phyloP scores from a whole-genome alignment of 1,140 invertebrate genomes.

The Cotesia glomerata region DNA sequence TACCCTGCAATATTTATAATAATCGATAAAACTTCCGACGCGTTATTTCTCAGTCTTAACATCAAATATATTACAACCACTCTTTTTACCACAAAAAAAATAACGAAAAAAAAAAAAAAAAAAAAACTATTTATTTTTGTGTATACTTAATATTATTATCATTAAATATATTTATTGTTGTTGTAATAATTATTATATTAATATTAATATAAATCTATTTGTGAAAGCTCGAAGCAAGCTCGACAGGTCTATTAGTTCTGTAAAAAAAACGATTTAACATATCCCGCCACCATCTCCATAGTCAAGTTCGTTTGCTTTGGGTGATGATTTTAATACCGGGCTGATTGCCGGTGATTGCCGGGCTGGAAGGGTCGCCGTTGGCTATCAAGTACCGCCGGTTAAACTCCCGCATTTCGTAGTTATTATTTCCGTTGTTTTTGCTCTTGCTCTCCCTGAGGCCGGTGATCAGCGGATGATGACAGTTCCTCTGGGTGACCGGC shows the following conservation, averaged over 20 bases:
- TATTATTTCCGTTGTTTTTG: constrained; percentile 77
- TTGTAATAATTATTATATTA: neutral
- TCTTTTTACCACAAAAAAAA: too few species aligned
- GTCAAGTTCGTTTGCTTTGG: constrained; percentile 59
- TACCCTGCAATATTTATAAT: too few species aligned
- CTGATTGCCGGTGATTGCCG: constrained; percentile 29
- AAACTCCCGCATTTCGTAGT: constrained; percentile 76
- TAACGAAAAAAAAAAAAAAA: too few species aligned
- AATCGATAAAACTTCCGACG: too few species aligned
- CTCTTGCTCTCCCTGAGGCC: constrained; percentile 64
- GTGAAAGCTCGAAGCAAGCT: constrained; percentile 47
- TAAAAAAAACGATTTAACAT: constrained; percentile 54
- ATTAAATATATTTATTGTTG: neutral
- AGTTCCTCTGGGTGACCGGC: constrained; percentile 17
- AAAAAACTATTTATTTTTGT: too few species aligned
- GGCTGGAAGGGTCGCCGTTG: constrained; percentile 45
- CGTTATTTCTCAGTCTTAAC: too few species aligned
- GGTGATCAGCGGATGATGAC: constrained; percentile 48
- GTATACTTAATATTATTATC: too few species aligned
- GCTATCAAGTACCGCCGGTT: constrained; percentile 54
- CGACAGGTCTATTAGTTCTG: constrained; percentile 53
- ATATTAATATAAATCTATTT: constrained; percentile 33
- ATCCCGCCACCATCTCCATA: constrained; percentile 59
- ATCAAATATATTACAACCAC: too few species aligned
- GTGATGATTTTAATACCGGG: constrained; percentile 43